These are phyloP conservation scores for Alsophila aescularia DNA, from an alignment of 2,888 invertebrate genomes.

Conservation along the genomic window DNA sequence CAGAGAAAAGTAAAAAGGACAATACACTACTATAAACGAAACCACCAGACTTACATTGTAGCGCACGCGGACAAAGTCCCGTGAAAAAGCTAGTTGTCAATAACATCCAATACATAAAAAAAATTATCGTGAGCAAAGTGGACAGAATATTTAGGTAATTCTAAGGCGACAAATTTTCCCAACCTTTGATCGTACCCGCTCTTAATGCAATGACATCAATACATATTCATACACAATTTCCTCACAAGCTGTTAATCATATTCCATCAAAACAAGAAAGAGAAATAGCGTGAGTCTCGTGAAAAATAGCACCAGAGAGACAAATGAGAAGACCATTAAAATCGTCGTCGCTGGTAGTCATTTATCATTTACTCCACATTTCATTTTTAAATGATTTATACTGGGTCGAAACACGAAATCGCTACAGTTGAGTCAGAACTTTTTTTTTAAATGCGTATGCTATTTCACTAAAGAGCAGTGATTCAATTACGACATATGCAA, in stretches of 20 bases:
- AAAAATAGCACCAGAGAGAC: conserved; percentile 25
- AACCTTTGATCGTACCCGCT: background rate
- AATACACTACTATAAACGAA: too few relatives aligned
- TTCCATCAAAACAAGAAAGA: conserved; percentile 27
- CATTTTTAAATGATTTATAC: conserved; percentile 19
- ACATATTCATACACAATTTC: conserved; percentile 15
- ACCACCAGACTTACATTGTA: too few relatives aligned
- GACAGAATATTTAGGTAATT: background rate
- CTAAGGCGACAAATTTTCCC: background rate
- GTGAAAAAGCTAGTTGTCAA: too few relatives aligned
- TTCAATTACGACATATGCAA: conserved; percentile 40
- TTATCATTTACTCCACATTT: conserved; percentile 22
- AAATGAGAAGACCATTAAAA: conserved; percentile 29
- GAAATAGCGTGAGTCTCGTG: conserved; percentile 22
- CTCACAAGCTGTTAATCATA: conserved; percentile 26
- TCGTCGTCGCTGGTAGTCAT: conserved; percentile 24
- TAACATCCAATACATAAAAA: too few relatives aligned
- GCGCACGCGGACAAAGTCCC: too few relatives aligned
- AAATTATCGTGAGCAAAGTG: too few relatives aligned
- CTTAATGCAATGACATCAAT: conserved; percentile 4
- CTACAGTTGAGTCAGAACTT: background rate
- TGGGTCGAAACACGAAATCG: conserved; percentile 2
- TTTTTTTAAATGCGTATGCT: conserved; percentile 3
- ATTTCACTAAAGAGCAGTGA: conserved; percentile 24
- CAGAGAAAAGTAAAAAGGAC: too few relatives aligned